These are phyloP conservation scores for Remorina albescens DNA, from an alignment of 2,797 vertebrate genomes.

Conservation along the genomic window DNA sequence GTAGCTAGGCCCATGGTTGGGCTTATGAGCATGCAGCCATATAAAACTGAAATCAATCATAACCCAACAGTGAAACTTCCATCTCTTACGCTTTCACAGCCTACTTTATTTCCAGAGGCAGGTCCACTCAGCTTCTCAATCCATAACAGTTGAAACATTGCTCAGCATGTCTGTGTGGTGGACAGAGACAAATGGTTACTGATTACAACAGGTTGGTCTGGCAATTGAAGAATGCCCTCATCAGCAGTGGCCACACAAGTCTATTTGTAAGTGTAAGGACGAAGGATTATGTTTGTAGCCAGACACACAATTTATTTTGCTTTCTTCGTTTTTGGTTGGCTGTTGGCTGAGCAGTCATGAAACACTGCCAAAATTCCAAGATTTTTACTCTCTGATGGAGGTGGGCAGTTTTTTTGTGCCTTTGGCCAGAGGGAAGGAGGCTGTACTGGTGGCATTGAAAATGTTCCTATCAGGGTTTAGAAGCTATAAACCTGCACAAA, in stretches of 20 bases:
- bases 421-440: background rate
- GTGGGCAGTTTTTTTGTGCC: background rate
- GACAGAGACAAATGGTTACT: conserved; percentile 63
- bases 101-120: conserved; percentile 6
- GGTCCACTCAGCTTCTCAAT: conserved; percentile 22
- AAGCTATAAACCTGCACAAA: background rate
- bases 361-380: background rate
- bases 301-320: background rate
- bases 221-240: conserved; percentile 53
- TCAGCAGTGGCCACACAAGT: conserved; percentile 36
- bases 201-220: conserved; percentile 56
- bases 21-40: conserved; percentile 35
- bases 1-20: too few relatives aligned
- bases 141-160: conserved; percentile 31
- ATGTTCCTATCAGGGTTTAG: background rate
- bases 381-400: background rate
- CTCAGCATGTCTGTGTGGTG: conserved; percentile 43
- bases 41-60: conserved; percentile 50
- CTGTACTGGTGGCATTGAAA: background rate
- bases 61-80: conserved; percentile 29
- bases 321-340: background rate
- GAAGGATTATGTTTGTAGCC: background rate
- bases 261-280: conserved; percentile 14
- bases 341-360: background rate
- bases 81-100: background rate